A percentile compares a stretch with the other conserved stretches of the same genome.
Evolutionary conservation across 2,797 vertebrate species (phyloP).

Genomic region (Oophaga sylvatica): DNA sequence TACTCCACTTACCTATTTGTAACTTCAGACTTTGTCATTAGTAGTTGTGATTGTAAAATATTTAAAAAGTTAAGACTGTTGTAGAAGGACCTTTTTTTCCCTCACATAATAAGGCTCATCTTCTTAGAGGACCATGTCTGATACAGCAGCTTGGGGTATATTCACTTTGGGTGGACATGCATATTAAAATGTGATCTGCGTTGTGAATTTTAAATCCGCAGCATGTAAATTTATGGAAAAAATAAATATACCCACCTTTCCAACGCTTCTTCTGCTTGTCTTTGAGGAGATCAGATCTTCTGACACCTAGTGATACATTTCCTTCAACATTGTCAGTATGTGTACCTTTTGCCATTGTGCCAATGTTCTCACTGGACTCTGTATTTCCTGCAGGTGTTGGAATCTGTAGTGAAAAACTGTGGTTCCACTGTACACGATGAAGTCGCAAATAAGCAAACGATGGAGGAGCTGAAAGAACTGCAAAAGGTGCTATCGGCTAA

Average conservation of each 20-base stretch:
- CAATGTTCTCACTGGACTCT: not conserved
- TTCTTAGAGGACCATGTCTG: too few species aligned
- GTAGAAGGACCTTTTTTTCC: too few species aligned
- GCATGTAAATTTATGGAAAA: too few species aligned
- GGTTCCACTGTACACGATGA: constrained; percentile 96
- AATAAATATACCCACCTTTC: too few species aligned
- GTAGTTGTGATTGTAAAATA: not conserved
- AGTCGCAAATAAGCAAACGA: constrained; percentile 95
- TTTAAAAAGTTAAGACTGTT: not conserved
- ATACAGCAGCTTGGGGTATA: too few species aligned
- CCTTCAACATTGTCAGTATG: not conserved
- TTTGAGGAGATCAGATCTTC: not conserved
- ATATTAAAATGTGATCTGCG: too few species aligned
- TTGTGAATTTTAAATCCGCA: too few species aligned
- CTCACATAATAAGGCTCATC: too few species aligned
- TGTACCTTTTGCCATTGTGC: too few species aligned
- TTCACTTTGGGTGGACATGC: too few species aligned
- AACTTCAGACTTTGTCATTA: not conserved
- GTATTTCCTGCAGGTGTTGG: constrained; percentile 82
- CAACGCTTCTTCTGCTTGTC: too few species aligned
- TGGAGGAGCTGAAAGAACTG: constrained; percentile 97
- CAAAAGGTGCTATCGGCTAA: constrained; percentile 81
- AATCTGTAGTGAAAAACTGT: constrained; percentile 98
- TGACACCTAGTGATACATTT: not conserved
- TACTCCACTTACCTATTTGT: not conserved